Base-by-base conservation (phyloP, 2,797 vertebrate species). In the Caiman crocodilus region DNA sequence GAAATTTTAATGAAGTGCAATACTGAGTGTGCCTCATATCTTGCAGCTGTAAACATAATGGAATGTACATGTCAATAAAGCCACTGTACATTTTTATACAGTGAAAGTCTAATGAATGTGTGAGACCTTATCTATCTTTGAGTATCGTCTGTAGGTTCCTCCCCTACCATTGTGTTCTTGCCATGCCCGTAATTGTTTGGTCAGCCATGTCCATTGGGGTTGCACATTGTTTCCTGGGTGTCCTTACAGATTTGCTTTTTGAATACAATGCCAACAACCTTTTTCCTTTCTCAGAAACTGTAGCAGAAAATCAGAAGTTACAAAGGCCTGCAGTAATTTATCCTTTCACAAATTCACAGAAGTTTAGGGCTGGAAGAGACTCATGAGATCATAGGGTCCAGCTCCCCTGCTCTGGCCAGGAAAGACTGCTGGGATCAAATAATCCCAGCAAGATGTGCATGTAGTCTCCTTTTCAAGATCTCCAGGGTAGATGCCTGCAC, bases 1-100 rank as follows among this genome's bases (percentile, higher is more conserved):
- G 99, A 99, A 99, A 98, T 99, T 99, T 99, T 99, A 99, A 99
- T 99, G 99, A 99, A 99, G 99, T 99, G 99, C 99, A 99, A 99
- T 99, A 99, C 99, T 99, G 98, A 99, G 99, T 99, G 99, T 99
- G 99, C 99, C 99, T 99, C 99, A 99, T 99, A 99, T 99, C 99
- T 99, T 98, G 99, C 99, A 99, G 99, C 98, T 99, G 99, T 99
- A 99, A 99, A 99, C 98, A 98, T 99, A 98, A 99, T 99, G 99
- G 99, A 99, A 99, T 99, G 99, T 99, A 99, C 97, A 98, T 99
- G 99, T 99, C 98, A 99, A 99, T 99, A 99, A 99, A 99, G 98
- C 98, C 99, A 99, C 99, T 99, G 99, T 99, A 99, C 99, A 98
- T 99, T 99, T 99, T 99, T 99, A 99, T 99, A 99, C 99, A 99